Percentiles rank a stretch among this genome's conserved stretches.
Conservation (phyloP, 2,113 vertebrate genomes). For the Atlantisia rogersi region DNA sequence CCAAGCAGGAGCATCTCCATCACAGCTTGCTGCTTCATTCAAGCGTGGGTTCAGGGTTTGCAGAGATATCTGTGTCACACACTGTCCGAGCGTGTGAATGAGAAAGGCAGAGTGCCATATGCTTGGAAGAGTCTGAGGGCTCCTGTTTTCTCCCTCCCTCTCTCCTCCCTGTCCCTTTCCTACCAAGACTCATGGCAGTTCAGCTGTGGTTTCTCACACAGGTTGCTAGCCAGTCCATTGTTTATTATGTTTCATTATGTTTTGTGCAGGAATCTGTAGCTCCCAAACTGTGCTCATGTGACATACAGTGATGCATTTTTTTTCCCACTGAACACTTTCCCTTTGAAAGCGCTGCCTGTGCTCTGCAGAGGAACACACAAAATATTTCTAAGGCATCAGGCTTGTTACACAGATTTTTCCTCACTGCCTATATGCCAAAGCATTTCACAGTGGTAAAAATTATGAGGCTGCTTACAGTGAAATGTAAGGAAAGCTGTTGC, state of each 20-base stretch:
- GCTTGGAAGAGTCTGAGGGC: background rate
- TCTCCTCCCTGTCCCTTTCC: background rate
- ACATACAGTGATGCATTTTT: background rate
- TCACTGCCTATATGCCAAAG: background rate
- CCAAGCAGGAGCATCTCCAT: background rate
- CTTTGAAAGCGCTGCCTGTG: background rate
- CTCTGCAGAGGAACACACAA: background rate
- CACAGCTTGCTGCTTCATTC: background rate
- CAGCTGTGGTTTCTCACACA: background rate
- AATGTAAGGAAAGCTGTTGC: conserved; percentile 35
- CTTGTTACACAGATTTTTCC: conserved; percentile 7
- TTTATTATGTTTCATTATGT: background rate
- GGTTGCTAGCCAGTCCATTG: background rate
- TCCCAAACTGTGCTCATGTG: background rate
- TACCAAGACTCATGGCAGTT: background rate
- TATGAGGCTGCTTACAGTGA: background rate
- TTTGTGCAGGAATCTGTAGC: background rate
- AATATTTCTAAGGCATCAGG: conserved; percentile 26
- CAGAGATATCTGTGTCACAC: background rate
- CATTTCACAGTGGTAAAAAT: conserved; percentile 2
- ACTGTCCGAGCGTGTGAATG: rapidly evolving
- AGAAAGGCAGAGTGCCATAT: background rate
- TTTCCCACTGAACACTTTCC: background rate
- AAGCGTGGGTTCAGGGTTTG: background rate
- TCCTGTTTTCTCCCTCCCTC: background rate